These are phyloP conservation scores for Crocodylus rhombifer DNA, from an alignment of 2,797 vertebrate species.

Conservation along the genomic window DNA sequence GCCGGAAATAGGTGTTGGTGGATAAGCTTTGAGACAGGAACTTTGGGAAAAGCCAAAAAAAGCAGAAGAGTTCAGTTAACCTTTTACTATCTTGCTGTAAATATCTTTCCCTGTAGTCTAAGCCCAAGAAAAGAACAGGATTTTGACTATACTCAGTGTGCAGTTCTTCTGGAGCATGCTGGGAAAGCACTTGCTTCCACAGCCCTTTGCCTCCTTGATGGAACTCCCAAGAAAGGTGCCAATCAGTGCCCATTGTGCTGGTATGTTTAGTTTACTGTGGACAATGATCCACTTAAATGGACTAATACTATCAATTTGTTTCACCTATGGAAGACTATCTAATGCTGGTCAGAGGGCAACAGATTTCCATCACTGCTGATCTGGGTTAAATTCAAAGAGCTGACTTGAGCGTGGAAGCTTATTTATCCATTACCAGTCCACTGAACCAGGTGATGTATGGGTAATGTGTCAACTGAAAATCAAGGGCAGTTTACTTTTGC, in stretches of 20 bases:
- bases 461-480: not conserved
- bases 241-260: not conserved
- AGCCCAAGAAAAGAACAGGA: not conserved
- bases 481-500: not conserved
- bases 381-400: not conserved
- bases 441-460: not conserved
- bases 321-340: not conserved
- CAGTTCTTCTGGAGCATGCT: not conserved
- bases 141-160: too few relatives aligned
- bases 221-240: not conserved
- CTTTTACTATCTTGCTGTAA: not conserved
- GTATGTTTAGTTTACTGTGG: not conserved
- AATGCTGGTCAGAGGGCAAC: not conserved
- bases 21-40: not conserved
- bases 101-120: not conserved
- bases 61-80: rapidly evolving
- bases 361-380: not conserved
- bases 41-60: not conserved
- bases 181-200: not conserved
- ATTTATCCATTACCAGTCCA: not conserved
- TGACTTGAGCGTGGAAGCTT: not conserved
- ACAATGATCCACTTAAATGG: not conserved
- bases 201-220: not conserved
- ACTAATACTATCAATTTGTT: not conserved
- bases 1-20: rapidly evolving